Evolutionary conservation across 2,797 vertebrate species (phyloP).

Genomic region (Mustela erminea): DNA sequence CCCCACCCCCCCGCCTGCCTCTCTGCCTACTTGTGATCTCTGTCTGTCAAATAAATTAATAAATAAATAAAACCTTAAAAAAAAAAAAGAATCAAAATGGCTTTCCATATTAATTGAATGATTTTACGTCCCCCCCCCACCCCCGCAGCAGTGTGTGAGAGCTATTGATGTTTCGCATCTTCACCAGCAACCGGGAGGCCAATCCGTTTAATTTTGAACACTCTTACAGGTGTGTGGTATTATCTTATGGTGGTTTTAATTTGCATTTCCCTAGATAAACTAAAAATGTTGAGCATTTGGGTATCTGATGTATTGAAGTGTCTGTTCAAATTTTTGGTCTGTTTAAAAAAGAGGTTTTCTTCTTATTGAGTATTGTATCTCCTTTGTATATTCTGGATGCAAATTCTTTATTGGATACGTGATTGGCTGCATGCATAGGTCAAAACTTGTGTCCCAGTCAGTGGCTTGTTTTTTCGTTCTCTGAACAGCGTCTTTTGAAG

Average conservation of each 20-base stretch:
- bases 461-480: background rate
- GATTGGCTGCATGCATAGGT: background rate
- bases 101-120: background rate
- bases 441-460: background rate
- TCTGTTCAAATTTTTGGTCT: slow-evolving; percentile 15
- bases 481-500: background rate
- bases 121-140: background rate
- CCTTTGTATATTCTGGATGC: background rate
- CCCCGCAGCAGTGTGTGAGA: too few species aligned
- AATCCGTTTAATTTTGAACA: background rate
- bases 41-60: too few species aligned
- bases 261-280: background rate
- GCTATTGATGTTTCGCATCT: background rate
- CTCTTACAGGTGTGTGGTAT: background rate
- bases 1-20: too few species aligned
- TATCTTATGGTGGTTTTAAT: background rate
- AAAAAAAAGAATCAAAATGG: background rate
- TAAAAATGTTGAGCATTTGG: background rate
- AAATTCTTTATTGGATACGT: background rate
- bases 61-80: too few species aligned
- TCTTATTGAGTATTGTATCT: background rate
- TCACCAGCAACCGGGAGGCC: background rate
- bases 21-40: too few species aligned
- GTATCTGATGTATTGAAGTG: background rate
- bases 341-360: slow-evolving; percentile 12